Conservation (phyloP, 2,113 vertebrate genomes). For the Vombatus ursinus region DNA sequence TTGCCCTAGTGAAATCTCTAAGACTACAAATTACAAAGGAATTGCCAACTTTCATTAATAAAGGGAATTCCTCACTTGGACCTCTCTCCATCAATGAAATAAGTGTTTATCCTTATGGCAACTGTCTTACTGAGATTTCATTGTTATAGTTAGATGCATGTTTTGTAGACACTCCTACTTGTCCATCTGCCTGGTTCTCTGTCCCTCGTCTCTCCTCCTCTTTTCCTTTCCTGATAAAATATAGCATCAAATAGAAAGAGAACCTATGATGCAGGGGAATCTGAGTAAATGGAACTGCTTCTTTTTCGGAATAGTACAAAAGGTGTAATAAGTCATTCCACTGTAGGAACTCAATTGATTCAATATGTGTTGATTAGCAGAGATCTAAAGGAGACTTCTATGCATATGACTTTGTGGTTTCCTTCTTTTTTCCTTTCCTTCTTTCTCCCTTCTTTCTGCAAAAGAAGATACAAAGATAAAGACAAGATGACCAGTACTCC, state of each 20-base stretch:
- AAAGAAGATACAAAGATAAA: neutral
- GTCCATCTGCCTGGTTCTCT: neutral
- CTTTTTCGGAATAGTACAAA: constrained; percentile 52
- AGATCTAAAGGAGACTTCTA: neutral
- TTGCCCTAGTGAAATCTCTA: neutral
- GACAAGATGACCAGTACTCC: neutral
- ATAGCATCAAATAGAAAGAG: constrained; percentile 65
- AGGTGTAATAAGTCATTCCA: constrained; percentile 51
- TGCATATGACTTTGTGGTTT: neutral
- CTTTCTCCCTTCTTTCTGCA: neutral
- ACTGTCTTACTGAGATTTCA: neutral
- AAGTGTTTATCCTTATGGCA: neutral
- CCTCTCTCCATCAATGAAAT: neutral
- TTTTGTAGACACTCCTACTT: neutral
- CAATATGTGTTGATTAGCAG: constrained; percentile 29
- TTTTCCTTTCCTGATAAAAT: constrained; percentile 35
- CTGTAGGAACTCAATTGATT: constrained; percentile 53
- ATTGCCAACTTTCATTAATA: neutral
- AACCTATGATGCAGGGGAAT: constrained; percentile 45
- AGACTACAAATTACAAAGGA: neutral
- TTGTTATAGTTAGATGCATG: neutral
- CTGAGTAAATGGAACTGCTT: constrained; percentile 50
- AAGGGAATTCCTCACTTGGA: neutral
- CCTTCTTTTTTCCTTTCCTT: neutral
- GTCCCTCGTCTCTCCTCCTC: neutral